Evolutionary conservation across 2,113 vertebrate species (phyloP).

Genomic region (Galbula dea): DNA sequence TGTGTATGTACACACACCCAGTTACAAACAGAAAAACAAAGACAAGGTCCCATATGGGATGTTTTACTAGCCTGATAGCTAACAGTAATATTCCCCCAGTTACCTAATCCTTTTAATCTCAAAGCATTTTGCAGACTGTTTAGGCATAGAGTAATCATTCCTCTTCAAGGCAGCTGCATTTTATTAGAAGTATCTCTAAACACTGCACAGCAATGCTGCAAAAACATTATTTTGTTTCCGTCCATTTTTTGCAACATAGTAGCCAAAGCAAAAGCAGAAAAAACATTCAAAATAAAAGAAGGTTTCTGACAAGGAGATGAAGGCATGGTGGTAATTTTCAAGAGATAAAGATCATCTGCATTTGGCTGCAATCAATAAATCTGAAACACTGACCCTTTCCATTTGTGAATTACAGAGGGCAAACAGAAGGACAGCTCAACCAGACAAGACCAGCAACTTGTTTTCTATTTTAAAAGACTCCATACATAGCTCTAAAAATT

Average conservation of each 20-base stretch:
- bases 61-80: not conserved
- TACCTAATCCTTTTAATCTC: conserved; percentile 19
- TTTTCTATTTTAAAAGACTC: not conserved
- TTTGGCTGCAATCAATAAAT: not conserved
- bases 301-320: not conserved
- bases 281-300: not conserved
- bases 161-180: conserved; percentile 3
- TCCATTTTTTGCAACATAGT: not conserved
- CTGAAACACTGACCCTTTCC: not conserved
- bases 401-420: not conserved
- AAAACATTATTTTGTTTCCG: not conserved
- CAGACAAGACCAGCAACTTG: not conserved
- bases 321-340: not conserved
- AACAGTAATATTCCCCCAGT: not conserved
- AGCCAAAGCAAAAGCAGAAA: not conserved
- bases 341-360: conserved; percentile 9
- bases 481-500: conserved; percentile 10
- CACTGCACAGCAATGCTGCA: not conserved
- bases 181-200: conserved; percentile 3
- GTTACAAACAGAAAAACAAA: not conserved
- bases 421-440: not conserved
- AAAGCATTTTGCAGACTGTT: not conserved
- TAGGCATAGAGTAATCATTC: not conserved
- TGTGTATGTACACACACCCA: not conserved
- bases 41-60: not conserved